Base-by-base conservation (phyloP, 2,888 invertebrate species). In the Sepioteuthis lessoniana region DNA sequence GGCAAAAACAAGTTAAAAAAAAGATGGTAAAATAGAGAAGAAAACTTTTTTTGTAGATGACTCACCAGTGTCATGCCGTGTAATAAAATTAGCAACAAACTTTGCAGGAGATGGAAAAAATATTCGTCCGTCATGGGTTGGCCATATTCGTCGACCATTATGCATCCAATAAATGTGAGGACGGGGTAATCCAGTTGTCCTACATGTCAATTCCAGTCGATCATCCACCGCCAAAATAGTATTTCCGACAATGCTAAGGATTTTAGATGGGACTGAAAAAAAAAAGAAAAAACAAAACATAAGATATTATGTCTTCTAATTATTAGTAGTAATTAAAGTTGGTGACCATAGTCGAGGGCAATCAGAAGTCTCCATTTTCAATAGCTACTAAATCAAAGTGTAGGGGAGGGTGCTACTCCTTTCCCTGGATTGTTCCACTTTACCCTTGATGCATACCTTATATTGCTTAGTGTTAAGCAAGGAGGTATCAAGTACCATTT, bases 101-200 rank as follows among this genome's bases (percentile, higher is more conserved):
- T 94, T 94, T 21, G 95, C 95, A 10, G 90, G 94, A 31, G 94
- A 94, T n/a, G 96, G 95, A n/a, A 96, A 94, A 10, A 94, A 94
- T 35, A 96, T 94, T 93, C 96, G 94, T n/a, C 96, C 95, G 95
- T 97, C 95, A n/a, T 94, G 93, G 35, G 96, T 95, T 37, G 95
- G 94, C 37, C 91, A 60, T 16, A 96, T 38, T 93, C 93, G 94
- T 38, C 94, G 91, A 37, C 95, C 95, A 50, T 95, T 94, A 46
- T 95, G 95, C 90, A 94, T 94, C 97, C 97, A 97, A 50, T 95
- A 94, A 50, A 96, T 94, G 47, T 37, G 93, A 8, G 97, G 97
- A 21, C 94, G 50, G 3, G 96, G 96, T 37, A 95, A 95, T 31
- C 97, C 97, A 91, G 95, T 94, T 46, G 96, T 95, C 35, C 93